Evolutionary conservation across 2,888 invertebrate species (phyloP).

Genomic region (Sialis fuliginosa): DNA sequence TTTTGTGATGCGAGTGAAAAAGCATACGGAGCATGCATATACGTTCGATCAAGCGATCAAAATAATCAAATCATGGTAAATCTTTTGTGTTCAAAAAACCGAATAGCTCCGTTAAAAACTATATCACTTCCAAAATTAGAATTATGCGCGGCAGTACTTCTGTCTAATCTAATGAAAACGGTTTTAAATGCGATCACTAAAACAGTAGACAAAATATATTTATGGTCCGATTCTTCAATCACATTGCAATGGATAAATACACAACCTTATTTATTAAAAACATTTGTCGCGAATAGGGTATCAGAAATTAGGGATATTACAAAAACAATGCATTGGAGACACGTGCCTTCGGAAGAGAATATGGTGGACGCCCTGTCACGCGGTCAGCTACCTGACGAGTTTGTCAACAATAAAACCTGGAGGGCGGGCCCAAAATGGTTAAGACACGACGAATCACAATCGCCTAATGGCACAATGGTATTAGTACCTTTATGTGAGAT

Average conservation of each 20-base stretch:
- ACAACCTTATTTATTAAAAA: neutral
- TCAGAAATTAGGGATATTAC: slow-evolving; percentile 4
- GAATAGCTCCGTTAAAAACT: slow-evolving; percentile 2
- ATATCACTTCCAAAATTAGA: slow-evolving; percentile 2
- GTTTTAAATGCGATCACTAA: neutral
- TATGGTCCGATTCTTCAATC: slow-evolving; percentile 3
- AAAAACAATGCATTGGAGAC: neutral
- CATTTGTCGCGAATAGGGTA: slow-evolving; percentile 3
- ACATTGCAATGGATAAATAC: slow-evolving; percentile 3
- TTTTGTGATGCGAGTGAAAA: slow-evolving; percentile 10
- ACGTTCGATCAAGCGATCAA: slow-evolving; percentile 3
- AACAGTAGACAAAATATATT: neutral
- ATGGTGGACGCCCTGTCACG: slow-evolving; percentile 3
- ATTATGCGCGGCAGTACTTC: slow-evolving; percentile 3
- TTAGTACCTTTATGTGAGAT: no score
- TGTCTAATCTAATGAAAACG: slow-evolving; percentile 1
- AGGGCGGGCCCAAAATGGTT: slow-evolving; percentile 5
- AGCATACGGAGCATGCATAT: slow-evolving; percentile 10
- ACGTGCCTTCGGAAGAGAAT: slow-evolving; percentile 2
- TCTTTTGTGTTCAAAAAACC: neutral
- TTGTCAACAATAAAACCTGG: neutral
- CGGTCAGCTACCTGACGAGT: neutral
- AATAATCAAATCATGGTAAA: neutral
- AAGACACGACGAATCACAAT: neutral
- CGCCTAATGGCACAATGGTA: neutral